phyloP scores from a whole-genome alignment of 2,888 invertebrate species.

The Eledone cirrhosa region DNA sequence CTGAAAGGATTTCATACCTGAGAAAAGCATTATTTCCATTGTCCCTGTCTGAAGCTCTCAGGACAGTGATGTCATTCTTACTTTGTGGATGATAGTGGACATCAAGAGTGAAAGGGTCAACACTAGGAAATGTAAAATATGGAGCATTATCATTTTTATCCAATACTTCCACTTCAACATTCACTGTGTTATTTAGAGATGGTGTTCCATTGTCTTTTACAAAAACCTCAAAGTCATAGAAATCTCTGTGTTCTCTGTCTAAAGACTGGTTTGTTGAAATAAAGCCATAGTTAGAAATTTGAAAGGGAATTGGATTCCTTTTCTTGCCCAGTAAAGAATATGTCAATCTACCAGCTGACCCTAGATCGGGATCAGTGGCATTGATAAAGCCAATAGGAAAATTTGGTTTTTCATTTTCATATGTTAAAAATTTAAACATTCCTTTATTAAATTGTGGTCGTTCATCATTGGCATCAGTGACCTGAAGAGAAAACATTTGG shows the following conservation, averaged over 20 bases:
- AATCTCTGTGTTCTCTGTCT: constrained; percentile 8
- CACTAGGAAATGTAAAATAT: no score
- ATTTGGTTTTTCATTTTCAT: constrained; percentile 14
- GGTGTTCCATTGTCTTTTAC: constrained; percentile 23
- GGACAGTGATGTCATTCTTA: no score
- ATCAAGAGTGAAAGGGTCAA: no score
- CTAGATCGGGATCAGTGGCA: constrained; percentile 19
- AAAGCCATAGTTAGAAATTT: not conserved
- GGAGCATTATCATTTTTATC: no score
- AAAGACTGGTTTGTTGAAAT: constrained; percentile 19
- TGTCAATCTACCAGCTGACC: not conserved
- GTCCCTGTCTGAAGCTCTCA: no score
- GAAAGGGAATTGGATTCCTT: not conserved
- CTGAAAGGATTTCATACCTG: no score
- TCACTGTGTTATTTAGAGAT: constrained; percentile 23
- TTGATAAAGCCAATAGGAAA: constrained; percentile 25
- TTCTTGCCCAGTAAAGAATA: constrained; percentile 1
- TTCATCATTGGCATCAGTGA: constrained; percentile 22
- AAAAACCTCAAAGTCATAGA: constrained; percentile 15
- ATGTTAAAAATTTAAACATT: constrained; percentile 7
- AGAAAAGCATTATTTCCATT: no score
- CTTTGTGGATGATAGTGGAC: no score
- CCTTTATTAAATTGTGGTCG: constrained; percentile 15
- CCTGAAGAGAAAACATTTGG: constrained; percentile 1
- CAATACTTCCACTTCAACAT: not conserved